phyloP scores from a whole-genome alignment of 1,140 invertebrate genomes.

The Aradophagus sp. region DNA sequence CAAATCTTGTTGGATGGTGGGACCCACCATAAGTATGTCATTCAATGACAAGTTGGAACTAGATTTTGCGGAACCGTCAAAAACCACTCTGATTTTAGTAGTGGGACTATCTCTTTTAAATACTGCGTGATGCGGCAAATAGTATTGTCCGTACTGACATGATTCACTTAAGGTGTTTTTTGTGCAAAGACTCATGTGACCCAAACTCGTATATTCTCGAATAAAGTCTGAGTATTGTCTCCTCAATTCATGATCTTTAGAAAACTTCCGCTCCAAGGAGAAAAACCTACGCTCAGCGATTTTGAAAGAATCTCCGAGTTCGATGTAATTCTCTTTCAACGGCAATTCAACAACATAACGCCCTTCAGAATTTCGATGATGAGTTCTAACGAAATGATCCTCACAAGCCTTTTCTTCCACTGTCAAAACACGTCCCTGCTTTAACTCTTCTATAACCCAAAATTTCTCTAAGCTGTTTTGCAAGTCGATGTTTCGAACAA shows the following conservation, averaged over 20 bases:
- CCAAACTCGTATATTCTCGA: neutral
- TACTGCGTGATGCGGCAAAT: neutral
- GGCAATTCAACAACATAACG: neutral
- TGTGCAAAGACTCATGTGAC: neutral
- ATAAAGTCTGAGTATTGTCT: neutral
- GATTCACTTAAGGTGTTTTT: neutral
- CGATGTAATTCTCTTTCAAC: slow-evolving; percentile 1
- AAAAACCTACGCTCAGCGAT: neutral
- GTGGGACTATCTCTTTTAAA: neutral
- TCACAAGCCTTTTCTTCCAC: slow-evolving; percentile 1
- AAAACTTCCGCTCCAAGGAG: neutral
- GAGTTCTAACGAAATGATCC: neutral
- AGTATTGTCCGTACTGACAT: neutral
- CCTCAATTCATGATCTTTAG: neutral
- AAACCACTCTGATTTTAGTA: neutral
- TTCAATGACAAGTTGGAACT: neutral
- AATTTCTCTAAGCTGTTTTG: neutral
- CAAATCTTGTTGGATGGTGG: neutral
- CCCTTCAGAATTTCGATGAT: neutral
- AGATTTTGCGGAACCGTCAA: neutral
- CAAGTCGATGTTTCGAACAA: neutral
- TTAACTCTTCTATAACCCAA: neutral
- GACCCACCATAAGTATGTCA: neutral
- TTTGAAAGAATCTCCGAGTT: neutral
- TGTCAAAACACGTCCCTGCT: neutral